Percentiles rank a stretch among this genome's conserved stretches.
Evolutionary conservation across 2,113 vertebrate genomes (phyloP).

Genomic region (Clarias batrachus): DNA sequence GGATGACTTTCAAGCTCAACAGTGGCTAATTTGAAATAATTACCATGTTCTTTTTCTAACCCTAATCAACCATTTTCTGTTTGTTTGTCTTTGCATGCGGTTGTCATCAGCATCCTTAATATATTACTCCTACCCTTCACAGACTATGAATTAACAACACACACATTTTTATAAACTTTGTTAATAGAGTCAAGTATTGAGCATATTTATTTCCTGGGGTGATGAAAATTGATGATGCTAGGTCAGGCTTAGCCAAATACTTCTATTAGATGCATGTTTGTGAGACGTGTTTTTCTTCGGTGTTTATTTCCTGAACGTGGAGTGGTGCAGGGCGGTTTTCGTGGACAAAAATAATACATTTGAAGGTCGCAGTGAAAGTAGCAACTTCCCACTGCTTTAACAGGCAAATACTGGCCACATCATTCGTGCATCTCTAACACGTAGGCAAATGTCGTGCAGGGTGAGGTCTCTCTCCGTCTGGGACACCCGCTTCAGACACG

Average conservation of each 20-base stretch:
- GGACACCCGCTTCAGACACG: neutral
- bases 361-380: conserved; percentile 49
- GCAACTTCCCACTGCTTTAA: conserved; percentile 42
- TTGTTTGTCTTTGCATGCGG: neutral
- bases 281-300: conserved; percentile 22
- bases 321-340: conserved; percentile 19
- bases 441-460: conserved; percentile 36
- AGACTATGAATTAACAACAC: neutral
- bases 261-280: neutral
- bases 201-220: neutral
- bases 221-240: neutral
- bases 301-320: conserved; percentile 18
- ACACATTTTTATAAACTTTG: neutral
- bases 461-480: conserved; percentile 1
- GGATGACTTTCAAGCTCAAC: conserved; percentile 40
- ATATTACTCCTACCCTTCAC: neutral
- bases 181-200: neutral
- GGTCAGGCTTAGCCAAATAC: conserved; percentile 17
- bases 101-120: conserved; percentile 28
- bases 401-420: conserved; percentile 49
- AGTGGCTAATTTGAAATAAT: conserved; percentile 53
- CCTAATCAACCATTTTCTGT: conserved; percentile 33
- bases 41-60: conserved; percentile 28
- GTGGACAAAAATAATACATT: conserved; percentile 38
- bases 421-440: conserved; percentile 40